Conservation (phyloP, 2,113 vertebrate species). For the Nyctereutes procyonoides region DNA sequence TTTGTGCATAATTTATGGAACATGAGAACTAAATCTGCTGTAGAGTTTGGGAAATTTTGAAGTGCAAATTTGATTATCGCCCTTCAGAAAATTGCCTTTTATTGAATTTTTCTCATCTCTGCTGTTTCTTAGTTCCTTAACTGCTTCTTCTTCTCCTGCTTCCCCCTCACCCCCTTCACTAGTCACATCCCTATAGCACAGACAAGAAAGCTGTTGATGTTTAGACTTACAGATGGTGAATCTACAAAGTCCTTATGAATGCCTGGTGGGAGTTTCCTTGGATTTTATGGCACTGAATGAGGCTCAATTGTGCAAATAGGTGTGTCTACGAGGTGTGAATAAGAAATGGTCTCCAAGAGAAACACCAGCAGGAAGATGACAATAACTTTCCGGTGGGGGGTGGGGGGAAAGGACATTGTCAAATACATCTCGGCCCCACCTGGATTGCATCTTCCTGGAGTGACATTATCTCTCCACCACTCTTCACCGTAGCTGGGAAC, state of each 20-base stretch:
- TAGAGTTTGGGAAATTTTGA: background rate
- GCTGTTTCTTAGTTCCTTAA: background rate
- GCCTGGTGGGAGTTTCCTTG: background rate
- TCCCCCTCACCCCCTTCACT: background rate
- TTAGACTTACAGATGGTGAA: background rate
- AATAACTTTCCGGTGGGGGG: background rate
- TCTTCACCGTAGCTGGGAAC: background rate
- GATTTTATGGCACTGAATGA: background rate
- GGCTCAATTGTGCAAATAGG: background rate
- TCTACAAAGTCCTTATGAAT: background rate
- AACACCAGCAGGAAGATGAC: background rate
- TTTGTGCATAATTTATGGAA: conserved; percentile 33
- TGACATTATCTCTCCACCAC: background rate
- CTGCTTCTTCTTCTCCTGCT: background rate
- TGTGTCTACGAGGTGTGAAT: background rate
- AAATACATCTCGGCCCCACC: background rate
- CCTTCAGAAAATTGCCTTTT: background rate
- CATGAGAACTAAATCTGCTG: background rate
- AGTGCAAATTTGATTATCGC: conserved; percentile 35
- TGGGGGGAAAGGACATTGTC: background rate
- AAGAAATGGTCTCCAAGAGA: background rate
- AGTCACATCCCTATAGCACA: background rate
- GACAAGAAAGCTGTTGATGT: background rate
- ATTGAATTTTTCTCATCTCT: conserved; percentile 4
- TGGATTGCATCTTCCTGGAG: background rate